Conservation (phyloP, 2,113 vertebrate genomes). For the Peromyscus maniculatus region DNA sequence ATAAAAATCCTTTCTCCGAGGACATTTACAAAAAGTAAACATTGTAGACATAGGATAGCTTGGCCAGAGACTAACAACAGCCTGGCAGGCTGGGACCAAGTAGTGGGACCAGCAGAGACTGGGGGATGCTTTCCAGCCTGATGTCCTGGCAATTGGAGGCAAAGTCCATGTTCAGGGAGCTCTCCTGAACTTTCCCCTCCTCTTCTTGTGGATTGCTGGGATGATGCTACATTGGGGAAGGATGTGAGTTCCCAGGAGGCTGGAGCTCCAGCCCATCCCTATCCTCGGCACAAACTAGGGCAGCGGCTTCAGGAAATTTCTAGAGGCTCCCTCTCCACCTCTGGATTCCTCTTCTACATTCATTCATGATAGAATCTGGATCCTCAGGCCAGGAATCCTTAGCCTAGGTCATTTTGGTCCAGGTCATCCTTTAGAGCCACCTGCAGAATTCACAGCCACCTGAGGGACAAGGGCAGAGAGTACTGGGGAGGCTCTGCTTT, state of each 20-base stretch:
- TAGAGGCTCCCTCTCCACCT: neutral
- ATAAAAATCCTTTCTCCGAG: neutral
- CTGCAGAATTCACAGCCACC: neutral
- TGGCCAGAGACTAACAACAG: neutral
- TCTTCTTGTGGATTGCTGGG: neutral
- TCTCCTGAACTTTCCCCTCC: neutral
- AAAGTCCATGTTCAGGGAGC: neutral
- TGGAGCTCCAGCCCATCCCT: neutral
- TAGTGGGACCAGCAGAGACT: neutral
- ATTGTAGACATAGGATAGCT: neutral
- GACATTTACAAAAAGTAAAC: constrained; percentile 6
- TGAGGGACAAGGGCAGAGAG: neutral
- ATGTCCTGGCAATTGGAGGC: neutral
- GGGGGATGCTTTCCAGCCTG: neutral
- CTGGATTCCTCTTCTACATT: neutral
- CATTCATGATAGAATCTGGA: neutral
- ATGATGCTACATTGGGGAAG: neutral
- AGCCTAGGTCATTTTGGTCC: neutral
- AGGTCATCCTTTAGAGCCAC: neutral
- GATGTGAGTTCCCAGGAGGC: neutral
- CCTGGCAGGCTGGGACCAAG: neutral
- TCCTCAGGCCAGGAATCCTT: no score
- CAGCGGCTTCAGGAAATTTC: neutral
- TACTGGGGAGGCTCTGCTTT: neutral
- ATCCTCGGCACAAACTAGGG: neutral